Evolutionary conservation across 2,888 invertebrate genomes (phyloP), one percentile per base, ranked within the genome.

Genomic region (Eupithecia dodoneata): DNA sequence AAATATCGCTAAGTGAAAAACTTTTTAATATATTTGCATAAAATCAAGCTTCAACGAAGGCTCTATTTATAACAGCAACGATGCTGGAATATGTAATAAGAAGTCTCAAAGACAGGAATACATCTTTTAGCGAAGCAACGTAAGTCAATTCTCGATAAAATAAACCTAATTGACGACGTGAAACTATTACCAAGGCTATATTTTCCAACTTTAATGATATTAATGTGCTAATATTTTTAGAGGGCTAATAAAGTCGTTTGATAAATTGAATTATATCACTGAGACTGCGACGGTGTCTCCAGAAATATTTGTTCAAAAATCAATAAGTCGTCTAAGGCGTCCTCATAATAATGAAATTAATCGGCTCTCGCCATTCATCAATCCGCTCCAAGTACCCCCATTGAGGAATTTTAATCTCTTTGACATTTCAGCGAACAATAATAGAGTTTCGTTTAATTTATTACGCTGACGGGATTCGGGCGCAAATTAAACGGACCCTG

Each of bases 391-490:
- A 81, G 83, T 80, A 87, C 87, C 83, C 87, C 83, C 87, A 88
- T 87, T 85, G 82, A 85, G 85, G 83, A 82, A 82, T 89, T 92
- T 92, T 88, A 91, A 90, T 89, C 87, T 87, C 87, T 90, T 91
- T 91, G 90, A 90, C 89, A 89, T 89, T 92, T 90, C 86, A 88
- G 81, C 85, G 84, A 84, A 87, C 87, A 87, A 65, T 63, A 72
- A 42, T 63, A 59, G 59, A 70, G 70, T 70, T 45, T 70, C 47
- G 70, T 70, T 72, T 86, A 87, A 85, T 75, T 75, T 71, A 47
- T 75, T 70, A 71, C 71, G 45, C 49, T 44, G 45, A 49, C 67
- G 65, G 44, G 47, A 72, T 63, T 72, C 41, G 15, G 49, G 55
- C 4, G 66, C 44, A 66, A 75, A 73, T 70, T 70, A 49, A 70